Evolutionary conservation across 37 sponge, comb jelly and placozoan species (phyloP).

Genomic region (Oscarella lobularis): DNA sequence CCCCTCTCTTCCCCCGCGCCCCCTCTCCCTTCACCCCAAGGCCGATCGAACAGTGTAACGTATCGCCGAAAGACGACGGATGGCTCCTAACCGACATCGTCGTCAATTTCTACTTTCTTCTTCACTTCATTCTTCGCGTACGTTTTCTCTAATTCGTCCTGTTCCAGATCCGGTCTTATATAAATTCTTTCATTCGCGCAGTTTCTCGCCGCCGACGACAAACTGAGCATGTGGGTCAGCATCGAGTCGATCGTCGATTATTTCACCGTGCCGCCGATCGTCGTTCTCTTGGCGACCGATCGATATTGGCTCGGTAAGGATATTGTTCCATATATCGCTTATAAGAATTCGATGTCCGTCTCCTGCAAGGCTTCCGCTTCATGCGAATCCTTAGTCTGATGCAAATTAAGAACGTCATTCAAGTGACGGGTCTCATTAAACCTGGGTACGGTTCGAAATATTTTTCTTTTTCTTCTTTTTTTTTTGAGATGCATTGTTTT

Average conservation of each 20-base stretch:
- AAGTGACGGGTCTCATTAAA: conserved; percentile 19
- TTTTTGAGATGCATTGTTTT: not conserved
- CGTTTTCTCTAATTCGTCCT: not conserved
- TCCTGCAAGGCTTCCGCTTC: not conserved
- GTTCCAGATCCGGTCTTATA: not conserved
- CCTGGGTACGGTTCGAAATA: too few relatives aligned
- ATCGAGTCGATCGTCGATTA: conserved; percentile 42
- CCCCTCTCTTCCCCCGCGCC: too few relatives aligned
- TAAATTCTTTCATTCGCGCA: too few relatives aligned
- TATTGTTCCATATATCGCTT: not conserved
- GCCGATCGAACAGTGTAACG: too few relatives aligned
- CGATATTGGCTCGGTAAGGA: conserved; percentile 47
- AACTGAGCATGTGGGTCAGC: conserved; percentile 30
- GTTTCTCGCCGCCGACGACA: conserved; percentile 17
- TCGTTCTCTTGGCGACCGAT: conserved; percentile 26
- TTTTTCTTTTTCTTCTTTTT: not conserved
- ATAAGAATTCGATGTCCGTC: not conserved
- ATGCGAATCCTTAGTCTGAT: conserved; percentile 41
- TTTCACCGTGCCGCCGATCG: conserved; percentile 44
- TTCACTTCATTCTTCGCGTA: not conserved
- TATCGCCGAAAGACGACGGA: too few relatives aligned
- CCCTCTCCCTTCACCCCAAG: too few relatives aligned
- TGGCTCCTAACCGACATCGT: not conserved
- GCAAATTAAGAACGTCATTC: conserved; percentile 21
- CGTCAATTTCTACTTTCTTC: not conserved